phyloP scores from a whole-genome alignment of 2,888 invertebrate species.

The Candidula unifasciata region DNA sequence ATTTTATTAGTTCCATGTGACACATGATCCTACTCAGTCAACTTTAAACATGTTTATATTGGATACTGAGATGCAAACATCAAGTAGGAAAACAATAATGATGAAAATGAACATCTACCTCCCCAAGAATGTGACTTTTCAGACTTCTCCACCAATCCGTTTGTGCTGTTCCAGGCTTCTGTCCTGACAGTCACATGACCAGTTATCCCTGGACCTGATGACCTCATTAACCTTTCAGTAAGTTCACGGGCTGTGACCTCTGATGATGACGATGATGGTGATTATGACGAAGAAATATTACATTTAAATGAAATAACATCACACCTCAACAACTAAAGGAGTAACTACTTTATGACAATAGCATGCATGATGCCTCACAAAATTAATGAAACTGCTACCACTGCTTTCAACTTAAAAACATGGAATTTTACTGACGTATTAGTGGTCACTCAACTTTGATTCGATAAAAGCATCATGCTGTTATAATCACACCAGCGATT shows the following conservation, averaged over 20 bases:
- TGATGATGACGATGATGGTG: constrained; percentile 51
- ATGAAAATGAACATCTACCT: constrained; percentile 61
- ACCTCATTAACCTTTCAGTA: constrained; percentile 64
- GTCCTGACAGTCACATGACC: constrained; percentile 72
- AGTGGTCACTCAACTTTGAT: too few species aligned
- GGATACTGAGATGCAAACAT: background rate
- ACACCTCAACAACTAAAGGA: background rate
- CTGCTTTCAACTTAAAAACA: too few species aligned
- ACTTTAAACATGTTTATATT: background rate
- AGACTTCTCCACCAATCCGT: constrained; percentile 66
- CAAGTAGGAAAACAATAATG: constrained; percentile 34
- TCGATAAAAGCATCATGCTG: constrained; percentile 14
- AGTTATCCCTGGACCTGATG: constrained; percentile 62
- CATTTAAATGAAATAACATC: background rate
- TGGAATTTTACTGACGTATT: too few species aligned
- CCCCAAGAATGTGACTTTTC: constrained; percentile 74
- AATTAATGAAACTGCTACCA: too few species aligned
- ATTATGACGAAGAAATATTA: constrained; percentile 19
- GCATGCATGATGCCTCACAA: background rate
- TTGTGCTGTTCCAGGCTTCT: constrained; percentile 72
- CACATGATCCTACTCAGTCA: too few species aligned
- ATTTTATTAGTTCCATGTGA: too few species aligned
- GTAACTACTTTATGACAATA: background rate
- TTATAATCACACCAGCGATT: background rate
- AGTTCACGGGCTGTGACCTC: constrained; percentile 65